A percentile compares a stretch with the other conserved stretches of the same genome.
phyloP scores from a whole-genome alignment of 1,140 invertebrate species.

The Zeugodacus cucurbitae region DNA sequence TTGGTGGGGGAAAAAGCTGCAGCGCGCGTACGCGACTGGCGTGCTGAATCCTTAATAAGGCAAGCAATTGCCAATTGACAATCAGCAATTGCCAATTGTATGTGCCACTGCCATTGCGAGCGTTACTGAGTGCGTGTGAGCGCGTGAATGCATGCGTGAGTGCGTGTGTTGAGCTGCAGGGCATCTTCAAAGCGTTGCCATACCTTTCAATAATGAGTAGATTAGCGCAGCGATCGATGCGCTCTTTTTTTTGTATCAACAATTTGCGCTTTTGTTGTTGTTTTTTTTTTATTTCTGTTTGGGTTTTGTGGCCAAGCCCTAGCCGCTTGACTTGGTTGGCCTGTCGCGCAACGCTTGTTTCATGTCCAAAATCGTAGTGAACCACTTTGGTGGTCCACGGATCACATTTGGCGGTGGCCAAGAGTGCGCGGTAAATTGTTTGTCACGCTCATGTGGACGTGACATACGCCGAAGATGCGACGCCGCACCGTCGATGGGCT shows the following conservation, averaged over 20 bases:
- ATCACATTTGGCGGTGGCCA: constrained; percentile 38
- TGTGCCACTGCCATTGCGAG: background rate
- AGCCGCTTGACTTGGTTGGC: background rate
- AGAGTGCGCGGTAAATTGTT: constrained; percentile 38
- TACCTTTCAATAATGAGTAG: constrained; percentile 37
- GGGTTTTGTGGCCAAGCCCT: background rate
- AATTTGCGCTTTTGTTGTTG: background rate
- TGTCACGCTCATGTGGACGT: constrained; percentile 37
- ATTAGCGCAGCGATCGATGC: constrained; percentile 23
- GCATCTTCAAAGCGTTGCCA: constrained; percentile 30
- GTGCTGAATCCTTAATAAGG: constrained; percentile 39
- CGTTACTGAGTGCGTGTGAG: background rate
- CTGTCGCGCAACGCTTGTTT: constrained; percentile 18
- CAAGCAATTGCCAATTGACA: constrained; percentile 25
- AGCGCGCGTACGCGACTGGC: constrained; percentile 26
- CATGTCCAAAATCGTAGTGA: constrained; percentile 27
- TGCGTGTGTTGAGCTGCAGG: background rate
- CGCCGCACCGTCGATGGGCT: background rate
- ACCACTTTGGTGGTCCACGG: constrained; percentile 30
- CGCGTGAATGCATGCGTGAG: background rate
- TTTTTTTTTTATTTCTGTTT: background rate
- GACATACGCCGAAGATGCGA: background rate
- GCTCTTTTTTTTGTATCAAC: constrained; percentile 1
- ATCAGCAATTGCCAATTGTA: constrained; percentile 35
- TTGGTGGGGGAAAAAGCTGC: background rate